Percentiles rank a stretch among this genome's conserved stretches.
phyloP scores from a whole-genome alignment of 2,113 vertebrate genomes.

The Mellivora capensis region DNA sequence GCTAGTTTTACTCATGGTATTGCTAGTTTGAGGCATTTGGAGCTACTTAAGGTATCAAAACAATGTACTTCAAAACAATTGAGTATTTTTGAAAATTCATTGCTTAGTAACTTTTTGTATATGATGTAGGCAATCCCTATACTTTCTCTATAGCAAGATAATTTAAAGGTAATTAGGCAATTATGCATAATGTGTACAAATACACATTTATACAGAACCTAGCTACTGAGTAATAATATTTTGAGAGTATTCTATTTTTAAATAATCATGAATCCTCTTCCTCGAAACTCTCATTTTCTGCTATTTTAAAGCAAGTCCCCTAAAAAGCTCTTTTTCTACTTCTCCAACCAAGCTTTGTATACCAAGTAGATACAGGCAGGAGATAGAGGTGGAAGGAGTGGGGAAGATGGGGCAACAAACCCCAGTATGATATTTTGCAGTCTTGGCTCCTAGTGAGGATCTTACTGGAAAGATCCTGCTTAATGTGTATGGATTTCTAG shows the following conservation, averaged over 20 bases:
- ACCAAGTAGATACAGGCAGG: background rate
- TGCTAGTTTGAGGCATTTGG: background rate
- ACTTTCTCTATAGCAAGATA: background rate
- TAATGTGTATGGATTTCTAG: background rate
- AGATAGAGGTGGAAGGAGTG: background rate
- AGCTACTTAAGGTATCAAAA: background rate
- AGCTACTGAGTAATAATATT: background rate
- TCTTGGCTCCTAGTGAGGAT: background rate
- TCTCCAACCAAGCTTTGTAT: background rate
- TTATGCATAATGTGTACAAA: background rate
- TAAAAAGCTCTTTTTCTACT: background rate
- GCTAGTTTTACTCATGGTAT: background rate
- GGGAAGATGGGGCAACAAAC: background rate
- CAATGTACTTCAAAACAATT: background rate
- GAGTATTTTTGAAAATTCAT: conserved; percentile 7
- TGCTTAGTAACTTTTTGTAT: background rate
- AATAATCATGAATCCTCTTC: background rate
- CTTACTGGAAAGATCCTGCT: background rate
- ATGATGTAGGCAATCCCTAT: background rate
- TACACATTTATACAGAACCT: background rate
- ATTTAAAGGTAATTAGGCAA: background rate
- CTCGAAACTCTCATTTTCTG: background rate
- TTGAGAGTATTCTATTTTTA: background rate
- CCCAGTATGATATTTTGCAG: background rate
- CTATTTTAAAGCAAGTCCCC: background rate